Base-by-base conservation (phyloP, 53 echinoderm and acorn worm genomes). In the Holothuria scabra region DNA sequence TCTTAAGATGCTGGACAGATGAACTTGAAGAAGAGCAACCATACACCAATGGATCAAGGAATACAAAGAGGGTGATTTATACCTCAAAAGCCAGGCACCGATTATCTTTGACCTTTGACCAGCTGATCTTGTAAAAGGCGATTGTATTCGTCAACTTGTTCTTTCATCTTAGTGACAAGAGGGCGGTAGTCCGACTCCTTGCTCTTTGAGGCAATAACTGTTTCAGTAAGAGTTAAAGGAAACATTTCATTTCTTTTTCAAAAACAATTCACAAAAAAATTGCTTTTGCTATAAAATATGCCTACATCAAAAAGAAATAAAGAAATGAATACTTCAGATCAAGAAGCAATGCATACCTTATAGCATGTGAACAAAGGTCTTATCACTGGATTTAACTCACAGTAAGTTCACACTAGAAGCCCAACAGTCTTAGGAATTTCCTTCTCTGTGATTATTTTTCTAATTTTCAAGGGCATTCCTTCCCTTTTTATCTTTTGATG, bases 141-240 rank as follows among this genome's bases (percentile, higher is more conserved):
- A 60, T 96, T 96, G 89, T 96, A 96, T 21, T 96, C 97, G 29
- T 76, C 71, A 30, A 96, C 82, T 56, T 93, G 90, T 3, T 85
- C 86, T 79, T 91, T 92, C 41, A 96, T 87, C 62, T 62, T 92
- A 30, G 86, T 64, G 84, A 96, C 86, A 13, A 93, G 90, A 84
- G 97, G 97, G 81, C 93, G 93, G 92, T 94, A 96, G 81, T 96
- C 97, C 61, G 93, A 91, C 71, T 96, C 97, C 88, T 91, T 93
- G 68, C 97, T 88, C 89, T 96, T 96, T 20, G 93, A 84, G 21
- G 97, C 97, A 21, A 96, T 96, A 66, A 96, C 97, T 96, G 90
- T 22, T 60, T 38, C 16, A 34, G 21, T 28, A 71, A 44, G 57
- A 70, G 56, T 63, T 62, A 82, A 83, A 58, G 70, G 82, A 82